phyloP scores from a whole-genome alignment of 2,888 invertebrate species.

The Epinotia brunnichana region DNA sequence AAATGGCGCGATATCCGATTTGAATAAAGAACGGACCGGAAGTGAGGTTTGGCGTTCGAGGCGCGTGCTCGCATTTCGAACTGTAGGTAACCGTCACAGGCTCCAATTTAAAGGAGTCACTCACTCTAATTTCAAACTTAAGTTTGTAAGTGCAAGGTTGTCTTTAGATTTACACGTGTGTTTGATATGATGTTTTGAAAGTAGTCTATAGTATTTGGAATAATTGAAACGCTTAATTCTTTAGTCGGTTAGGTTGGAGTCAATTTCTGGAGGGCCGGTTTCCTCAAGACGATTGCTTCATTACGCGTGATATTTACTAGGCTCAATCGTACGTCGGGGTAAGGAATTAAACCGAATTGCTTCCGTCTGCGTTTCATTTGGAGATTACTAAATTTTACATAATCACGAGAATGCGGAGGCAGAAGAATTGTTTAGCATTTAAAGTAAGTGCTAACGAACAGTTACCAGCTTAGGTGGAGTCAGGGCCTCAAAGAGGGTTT shows the following conservation, averaged over 20 bases:
- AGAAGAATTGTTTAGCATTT: background rate
- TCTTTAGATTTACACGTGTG: background rate
- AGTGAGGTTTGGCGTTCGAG: constrained; percentile 45
- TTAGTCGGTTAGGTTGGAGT: constrained; percentile 48
- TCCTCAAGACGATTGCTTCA: constrained; percentile 39
- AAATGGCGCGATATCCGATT: constrained; percentile 73
- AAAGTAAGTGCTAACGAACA: background rate
- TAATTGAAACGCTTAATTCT: constrained; percentile 55
- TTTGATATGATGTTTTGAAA: constrained; percentile 6
- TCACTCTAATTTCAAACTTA: constrained; percentile 17
- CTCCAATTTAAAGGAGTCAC: background rate
- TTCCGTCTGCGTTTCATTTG: constrained; percentile 29
- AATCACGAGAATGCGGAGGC: constrained; percentile 11
- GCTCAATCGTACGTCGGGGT: constrained; percentile 39
- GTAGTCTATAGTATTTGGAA: constrained; percentile 38
- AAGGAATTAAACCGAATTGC: constrained; percentile 34
- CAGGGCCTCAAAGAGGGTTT: background rate
- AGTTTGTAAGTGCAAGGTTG: background rate
- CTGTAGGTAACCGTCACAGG: constrained; percentile 21
- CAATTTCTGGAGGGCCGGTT: constrained; percentile 46
- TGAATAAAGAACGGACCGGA: constrained; percentile 66
- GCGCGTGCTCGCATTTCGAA: constrained; percentile 41
- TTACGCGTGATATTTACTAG: constrained; percentile 38
- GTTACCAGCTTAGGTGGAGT: too few species aligned
- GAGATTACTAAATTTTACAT: constrained; percentile 13